These are phyloP conservation scores for Itoplectis maculator DNA, from an alignment of 2,888 invertebrate genomes.

Conservation along the genomic window DNA sequence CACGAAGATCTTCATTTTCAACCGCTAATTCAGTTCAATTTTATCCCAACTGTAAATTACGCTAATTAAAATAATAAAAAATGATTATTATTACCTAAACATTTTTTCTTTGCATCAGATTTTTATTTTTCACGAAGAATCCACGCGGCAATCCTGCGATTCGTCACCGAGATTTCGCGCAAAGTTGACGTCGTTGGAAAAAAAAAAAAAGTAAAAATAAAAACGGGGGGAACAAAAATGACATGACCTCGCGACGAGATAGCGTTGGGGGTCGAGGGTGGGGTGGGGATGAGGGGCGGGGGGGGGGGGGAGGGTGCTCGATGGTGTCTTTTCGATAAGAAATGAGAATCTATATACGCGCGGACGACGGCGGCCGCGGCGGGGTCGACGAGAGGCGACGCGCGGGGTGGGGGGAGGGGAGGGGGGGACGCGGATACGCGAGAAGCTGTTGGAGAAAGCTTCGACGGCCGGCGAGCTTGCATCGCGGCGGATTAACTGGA, in stretches of 20 bases:
- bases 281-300: too few relatives aligned
- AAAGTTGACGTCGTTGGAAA: not conserved
- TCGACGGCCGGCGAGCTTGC: constrained; percentile 15
- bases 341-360: not conserved
- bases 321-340: constrained; percentile 26
- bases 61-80: too few relatives aligned
- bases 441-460: constrained; percentile 33
- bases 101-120: too few relatives aligned
- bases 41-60: too few relatives aligned
- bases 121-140: too few relatives aligned
- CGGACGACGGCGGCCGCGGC: not conserved
- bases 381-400: too few relatives aligned
- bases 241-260: constrained; percentile 18
- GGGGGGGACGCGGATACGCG: not conserved
- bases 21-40: too few relatives aligned
- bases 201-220: not conserved
- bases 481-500: constrained; percentile 38
- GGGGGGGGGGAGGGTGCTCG: constrained; percentile 1
- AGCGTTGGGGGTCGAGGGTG: too few relatives aligned
- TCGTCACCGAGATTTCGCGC: constrained; percentile 15
- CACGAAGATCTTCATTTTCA: too few relatives aligned
- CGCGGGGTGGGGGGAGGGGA: not conserved
- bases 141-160: not conserved
- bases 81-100: too few relatives aligned
- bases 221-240: constrained; percentile 2